Percentiles rank a stretch among this genome's conserved stretches.
These are phyloP conservation scores for Nycteola revayana DNA, from an alignment of 2,888 invertebrate species.

Conservation along the genomic window DNA sequence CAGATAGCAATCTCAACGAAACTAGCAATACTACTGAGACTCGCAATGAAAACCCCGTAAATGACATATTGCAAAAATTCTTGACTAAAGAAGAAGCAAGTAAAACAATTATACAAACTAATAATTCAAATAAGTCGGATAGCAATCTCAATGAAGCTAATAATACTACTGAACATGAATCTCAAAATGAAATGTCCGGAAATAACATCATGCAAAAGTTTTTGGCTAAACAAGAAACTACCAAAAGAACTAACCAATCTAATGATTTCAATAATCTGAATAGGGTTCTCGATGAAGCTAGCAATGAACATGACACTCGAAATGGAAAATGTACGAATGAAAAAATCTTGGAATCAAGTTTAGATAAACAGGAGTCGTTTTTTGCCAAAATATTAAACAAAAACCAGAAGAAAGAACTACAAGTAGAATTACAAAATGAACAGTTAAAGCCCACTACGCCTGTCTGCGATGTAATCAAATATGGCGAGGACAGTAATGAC, in stretches of 20 bases:
- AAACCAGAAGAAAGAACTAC: slow-evolving; percentile 11
- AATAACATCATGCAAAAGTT: slow-evolving; percentile 54
- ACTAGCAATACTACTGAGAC: not conserved
- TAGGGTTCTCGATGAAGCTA: too few relatives aligned
- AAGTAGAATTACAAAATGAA: slow-evolving; percentile 8
- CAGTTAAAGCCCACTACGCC: slow-evolving; percentile 44
- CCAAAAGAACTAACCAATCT: not conserved
- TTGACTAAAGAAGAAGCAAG: too few relatives aligned
- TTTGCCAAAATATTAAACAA: slow-evolving; percentile 64
- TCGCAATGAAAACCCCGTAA: too few relatives aligned
- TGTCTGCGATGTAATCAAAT: slow-evolving; percentile 45
- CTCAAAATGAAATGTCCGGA: not conserved
- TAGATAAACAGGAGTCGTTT: slow-evolving; percentile 72
- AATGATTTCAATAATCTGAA: not conserved
- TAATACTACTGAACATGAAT: not conserved
- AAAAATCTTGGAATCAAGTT: slow-evolving; percentile 40
- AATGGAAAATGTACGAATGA: slow-evolving; percentile 7
- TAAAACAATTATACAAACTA: too few relatives aligned
- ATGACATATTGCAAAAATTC: too few relatives aligned
- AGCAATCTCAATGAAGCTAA: not conserved
- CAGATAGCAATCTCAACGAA: slow-evolving; percentile 1
- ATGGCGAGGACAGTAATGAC: slow-evolving; percentile 65
- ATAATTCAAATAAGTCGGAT: not conserved
- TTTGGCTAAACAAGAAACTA: slow-evolving; percentile 35
- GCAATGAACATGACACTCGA: too few relatives aligned